Evolutionary conservation across 2,888 invertebrate species (phyloP).

Genomic region (Plemyria rubiginata): DNA sequence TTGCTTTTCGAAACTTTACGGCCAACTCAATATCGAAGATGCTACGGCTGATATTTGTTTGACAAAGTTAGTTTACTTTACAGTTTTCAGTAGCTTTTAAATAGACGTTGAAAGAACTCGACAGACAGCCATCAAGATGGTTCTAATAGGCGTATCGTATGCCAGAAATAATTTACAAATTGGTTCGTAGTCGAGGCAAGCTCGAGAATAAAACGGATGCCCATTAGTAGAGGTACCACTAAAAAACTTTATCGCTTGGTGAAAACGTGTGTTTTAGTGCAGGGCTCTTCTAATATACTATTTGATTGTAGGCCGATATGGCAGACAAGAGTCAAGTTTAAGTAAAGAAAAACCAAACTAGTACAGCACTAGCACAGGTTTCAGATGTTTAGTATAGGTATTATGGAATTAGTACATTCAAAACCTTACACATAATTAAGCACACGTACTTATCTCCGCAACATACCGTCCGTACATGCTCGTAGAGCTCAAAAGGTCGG

Average conservation of each 20-base stretch:
- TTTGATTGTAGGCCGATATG: too few species aligned
- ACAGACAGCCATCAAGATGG: conserved; percentile 80
- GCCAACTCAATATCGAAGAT: conserved; percentile 36
- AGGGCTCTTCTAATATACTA: too few species aligned
- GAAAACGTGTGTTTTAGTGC: too few species aligned
- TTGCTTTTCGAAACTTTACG: conserved; percentile 15
- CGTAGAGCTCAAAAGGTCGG: not conserved
- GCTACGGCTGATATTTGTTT: conserved; percentile 51
- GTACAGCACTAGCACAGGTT: too few species aligned
- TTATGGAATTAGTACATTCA: too few species aligned
- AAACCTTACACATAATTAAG: too few species aligned
- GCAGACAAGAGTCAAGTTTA: too few species aligned
- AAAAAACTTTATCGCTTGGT: too few species aligned
- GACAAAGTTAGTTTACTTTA: conserved; percentile 24
- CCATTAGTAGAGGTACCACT: conserved; percentile 10
- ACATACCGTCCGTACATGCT: not conserved
- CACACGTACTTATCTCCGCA: not conserved
- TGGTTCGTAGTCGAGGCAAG: conserved; percentile 56
- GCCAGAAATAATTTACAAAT: conserved; percentile 82
- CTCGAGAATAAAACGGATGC: conserved; percentile 36
- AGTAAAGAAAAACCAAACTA: too few species aligned
- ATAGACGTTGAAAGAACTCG: conserved; percentile 83
- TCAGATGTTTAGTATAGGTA: too few species aligned
- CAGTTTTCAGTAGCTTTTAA: conserved; percentile 72
- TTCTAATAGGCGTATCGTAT: conserved; percentile 80